Conservation (phyloP, 2,888 invertebrate genomes). For the Zygaena filipendulae region DNA sequence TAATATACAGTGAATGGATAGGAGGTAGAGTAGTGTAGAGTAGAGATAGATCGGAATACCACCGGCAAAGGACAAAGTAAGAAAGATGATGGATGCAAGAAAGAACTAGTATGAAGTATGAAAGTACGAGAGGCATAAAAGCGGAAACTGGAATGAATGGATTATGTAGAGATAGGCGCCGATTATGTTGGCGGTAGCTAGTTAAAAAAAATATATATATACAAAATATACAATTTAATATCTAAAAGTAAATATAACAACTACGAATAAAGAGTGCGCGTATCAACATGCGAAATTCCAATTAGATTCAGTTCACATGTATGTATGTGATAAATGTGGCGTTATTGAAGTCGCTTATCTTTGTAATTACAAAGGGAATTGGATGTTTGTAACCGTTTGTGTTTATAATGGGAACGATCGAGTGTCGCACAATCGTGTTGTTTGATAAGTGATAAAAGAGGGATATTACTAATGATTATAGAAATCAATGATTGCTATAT, state of each 20-base stretch:
- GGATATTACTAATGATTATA: conserved; percentile 17
- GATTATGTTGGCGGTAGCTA: no score
- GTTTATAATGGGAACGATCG: conserved; percentile 55
- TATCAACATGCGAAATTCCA: conserved; percentile 67
- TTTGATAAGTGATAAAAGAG: conserved; percentile 35
- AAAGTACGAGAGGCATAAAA: no score
- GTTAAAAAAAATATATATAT: no score
- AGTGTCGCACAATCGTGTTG: conserved; percentile 44
- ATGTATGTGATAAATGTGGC: conserved; percentile 63
- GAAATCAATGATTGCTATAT: no score
- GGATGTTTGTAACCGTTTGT: conserved; percentile 63
- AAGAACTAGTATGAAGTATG: no score
- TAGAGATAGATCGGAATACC: no score
- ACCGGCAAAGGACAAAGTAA: no score
- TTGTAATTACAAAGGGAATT: conserved; percentile 64
- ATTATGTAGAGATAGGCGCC: no score
- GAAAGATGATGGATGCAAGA: no score
- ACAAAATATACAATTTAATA: conserved; percentile 27
- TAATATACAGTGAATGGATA: no score
- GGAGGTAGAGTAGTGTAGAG: no score
- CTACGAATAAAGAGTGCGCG: conserved; percentile 62
- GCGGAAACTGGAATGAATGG: no score
- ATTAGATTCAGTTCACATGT: conserved; percentile 66
- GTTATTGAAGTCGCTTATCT: conserved; percentile 65
- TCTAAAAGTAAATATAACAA: conserved; percentile 63